A percentile compares a stretch with the other conserved stretches of the same genome.
Evolutionary conservation across 2,888 invertebrate species (phyloP).

Genomic region (Chymomyza caudatula): DNA sequence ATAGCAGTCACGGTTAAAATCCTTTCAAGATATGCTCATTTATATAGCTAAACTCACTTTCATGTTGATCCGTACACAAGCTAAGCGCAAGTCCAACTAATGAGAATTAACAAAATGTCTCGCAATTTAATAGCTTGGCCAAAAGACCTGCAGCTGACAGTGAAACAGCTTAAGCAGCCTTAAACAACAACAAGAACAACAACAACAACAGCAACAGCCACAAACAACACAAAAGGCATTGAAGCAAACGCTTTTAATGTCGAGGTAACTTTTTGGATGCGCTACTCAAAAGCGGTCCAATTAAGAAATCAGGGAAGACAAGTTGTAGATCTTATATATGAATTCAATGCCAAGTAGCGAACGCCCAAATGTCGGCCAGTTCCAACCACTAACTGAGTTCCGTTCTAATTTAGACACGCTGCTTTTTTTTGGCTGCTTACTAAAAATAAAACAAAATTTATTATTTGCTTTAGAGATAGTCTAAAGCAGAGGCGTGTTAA

Average conservation of each 20-base stretch:
- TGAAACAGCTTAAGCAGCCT: neutral
- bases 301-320: neutral
- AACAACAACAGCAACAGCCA: neutral
- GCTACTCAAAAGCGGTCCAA: neutral
- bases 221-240: neutral
- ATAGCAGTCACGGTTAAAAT: slow-evolving; percentile 19
- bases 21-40: slow-evolving; percentile 10
- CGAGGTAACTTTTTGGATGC: neutral
- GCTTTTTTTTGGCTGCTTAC: neutral
- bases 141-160: neutral
- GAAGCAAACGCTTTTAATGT: neutral
- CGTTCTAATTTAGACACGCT: neutral
- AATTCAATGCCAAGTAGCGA: neutral
- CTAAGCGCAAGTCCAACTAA: slow-evolving; percentile 55
- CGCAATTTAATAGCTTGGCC: slow-evolving; percentile 52
- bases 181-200: neutral
- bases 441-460: slow-evolving; percentile 40
- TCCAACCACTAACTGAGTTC: neutral
- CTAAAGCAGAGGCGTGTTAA: neutral
- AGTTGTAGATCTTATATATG: neutral
- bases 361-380: neutral
- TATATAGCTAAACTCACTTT: slow-evolving; percentile 52
- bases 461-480: slow-evolving; percentile 39
- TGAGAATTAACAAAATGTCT: slow-evolving; percentile 41
- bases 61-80: slow-evolving; percentile 47